Evolutionary conservation across 2,888 invertebrate genomes (phyloP), one percentile per base, ranked within the genome.

Genomic region (Tenthredo notha): DNA sequence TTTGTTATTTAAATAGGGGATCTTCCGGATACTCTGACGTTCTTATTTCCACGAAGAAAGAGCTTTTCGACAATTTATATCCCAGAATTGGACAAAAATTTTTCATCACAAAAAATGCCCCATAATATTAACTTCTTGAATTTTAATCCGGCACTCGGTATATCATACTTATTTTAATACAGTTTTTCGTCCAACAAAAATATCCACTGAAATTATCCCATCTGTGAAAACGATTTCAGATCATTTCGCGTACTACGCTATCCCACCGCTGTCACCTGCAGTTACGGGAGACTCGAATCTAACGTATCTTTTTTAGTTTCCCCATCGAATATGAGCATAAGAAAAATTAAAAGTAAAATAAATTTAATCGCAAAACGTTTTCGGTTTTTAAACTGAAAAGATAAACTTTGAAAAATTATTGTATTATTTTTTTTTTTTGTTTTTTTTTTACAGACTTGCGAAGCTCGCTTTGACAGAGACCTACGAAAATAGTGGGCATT

Each of bases 401-500:
- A 7, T 6, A 7, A 54, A n/a, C n/a, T 54, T n/a, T 54, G n/a
- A 54, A n/a, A 54, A 7, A 5, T 54, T 1, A 7, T 54, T 54
- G 54, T 54, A 84, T 85, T n/a, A n/a, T n/a, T n/a, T n/a, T n/a
- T n/a, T n/a, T n/a, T n/a, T n/a, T n/a, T n/a, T n/a, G n/a, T n/a
- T n/a, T n/a, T n/a, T n/a, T n/a, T 83, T 43, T 91, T 90, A 9
- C 90, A 94, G 95, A 86, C 93, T 97, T 72, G 96, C 96, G 0
- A 95, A 95, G 78, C 94, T 96, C 88, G 95, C 96, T 67, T 94
- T 96, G 75, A 94, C 95, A 84, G 97, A 97, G 91, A 96, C 96
- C 0, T 96, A 96, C 89, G 96, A 96, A 86, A 96, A 96, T 91
- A 94, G 94, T 75, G 95, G 94, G 58, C 95, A 96, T 89, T 95